Evolutionary conservation across 2,888 invertebrate species (phyloP).

Genomic region (Mimas tiliae): DNA sequence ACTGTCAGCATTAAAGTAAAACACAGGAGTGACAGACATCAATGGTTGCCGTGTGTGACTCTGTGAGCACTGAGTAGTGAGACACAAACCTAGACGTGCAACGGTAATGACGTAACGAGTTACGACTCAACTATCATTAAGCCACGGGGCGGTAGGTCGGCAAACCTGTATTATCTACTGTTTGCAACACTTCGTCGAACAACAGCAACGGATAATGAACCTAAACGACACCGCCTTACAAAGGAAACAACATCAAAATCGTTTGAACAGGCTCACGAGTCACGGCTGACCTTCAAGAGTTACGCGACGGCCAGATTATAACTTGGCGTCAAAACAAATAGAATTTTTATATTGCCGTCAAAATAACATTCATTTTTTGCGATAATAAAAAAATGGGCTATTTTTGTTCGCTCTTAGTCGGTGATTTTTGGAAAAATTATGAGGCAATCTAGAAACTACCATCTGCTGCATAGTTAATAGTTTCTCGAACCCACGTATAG

Average conservation of each 20-base stretch:
- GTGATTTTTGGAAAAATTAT: not conserved
- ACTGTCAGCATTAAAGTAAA: too few species aligned
- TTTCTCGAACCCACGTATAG: too few species aligned
- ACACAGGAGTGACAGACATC: too few species aligned
- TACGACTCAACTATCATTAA: constrained; percentile 16
- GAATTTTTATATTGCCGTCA: constrained; percentile 37
- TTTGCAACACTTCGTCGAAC: not conserved
- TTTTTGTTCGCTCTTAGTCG: not conserved
- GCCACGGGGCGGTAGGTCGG: constrained; percentile 17
- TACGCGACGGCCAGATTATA: constrained; percentile 14
- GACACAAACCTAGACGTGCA: constrained; percentile 3
- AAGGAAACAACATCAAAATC: not conserved
- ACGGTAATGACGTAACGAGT: constrained; percentile 16
- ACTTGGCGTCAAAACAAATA: constrained; percentile 44
- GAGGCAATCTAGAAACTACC: too few species aligned
- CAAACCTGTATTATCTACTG: constrained; percentile 11
- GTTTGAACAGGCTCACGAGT: not conserved
- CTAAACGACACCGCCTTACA: not conserved
- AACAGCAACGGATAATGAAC: constrained; percentile 2
- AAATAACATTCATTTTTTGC: constrained; percentile 9
- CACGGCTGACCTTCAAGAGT: constrained; percentile 7
- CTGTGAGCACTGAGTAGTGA: too few species aligned
- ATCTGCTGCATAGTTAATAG: too few species aligned
- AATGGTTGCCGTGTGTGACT: too few species aligned
- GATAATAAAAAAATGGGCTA: not conserved